Base-by-base conservation (phyloP, 2,888 invertebrate genomes). In the Tenthredo scrophulariae region DNA sequence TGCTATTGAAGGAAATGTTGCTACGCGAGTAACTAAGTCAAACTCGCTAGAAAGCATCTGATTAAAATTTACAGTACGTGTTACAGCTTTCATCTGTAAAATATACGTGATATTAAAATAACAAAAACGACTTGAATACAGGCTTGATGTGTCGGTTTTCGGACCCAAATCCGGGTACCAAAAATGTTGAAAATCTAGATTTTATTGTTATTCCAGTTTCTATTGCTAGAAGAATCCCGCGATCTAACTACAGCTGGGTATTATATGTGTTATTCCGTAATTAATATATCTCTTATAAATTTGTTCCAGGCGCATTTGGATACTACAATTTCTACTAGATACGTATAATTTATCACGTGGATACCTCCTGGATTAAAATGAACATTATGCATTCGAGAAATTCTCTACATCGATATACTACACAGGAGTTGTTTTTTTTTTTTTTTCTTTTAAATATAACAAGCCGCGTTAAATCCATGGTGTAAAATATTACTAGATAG, bases 221-320 rank as follows among this genome's bases (percentile, higher is more conserved):
- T 18, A 72, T 40, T 72, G 18, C 22, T 40, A 1, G 33, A 6
- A 37, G 70, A 72, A 72, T 62, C 26, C 26, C 3, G 26, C 22
- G 10, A 62, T 26, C 22, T 26, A 13, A 15, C 15, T 46, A 46
- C 26, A 26, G 26, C 62, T 62, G 13, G 2, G 10, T 18, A 54
- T n/a, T n/a, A 13, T 15, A 46, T 18, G 75, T 29, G 1, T 9
- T n/a, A 33, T 10, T 33, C 18, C 33, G 5, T 77, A 29, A 80
- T 62, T 67, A 43, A 83, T 67, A 10, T 13, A 43, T 46, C 4
- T 46, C 6, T 6, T 43, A 6, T 43, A 9, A 13, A 26, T 86
- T 84, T 88, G 87, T 90, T 90, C 54, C 91, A 91, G 91, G 87
- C 85, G 89, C 89, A 86, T 89, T 88, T 85, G 87, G 90, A 72